Percentiles rank a stretch among this genome's conserved stretches.
Evolutionary conservation across 2,113 vertebrate genomes (phyloP).

Genomic region (Oreotrochilus melanogaster): DNA sequence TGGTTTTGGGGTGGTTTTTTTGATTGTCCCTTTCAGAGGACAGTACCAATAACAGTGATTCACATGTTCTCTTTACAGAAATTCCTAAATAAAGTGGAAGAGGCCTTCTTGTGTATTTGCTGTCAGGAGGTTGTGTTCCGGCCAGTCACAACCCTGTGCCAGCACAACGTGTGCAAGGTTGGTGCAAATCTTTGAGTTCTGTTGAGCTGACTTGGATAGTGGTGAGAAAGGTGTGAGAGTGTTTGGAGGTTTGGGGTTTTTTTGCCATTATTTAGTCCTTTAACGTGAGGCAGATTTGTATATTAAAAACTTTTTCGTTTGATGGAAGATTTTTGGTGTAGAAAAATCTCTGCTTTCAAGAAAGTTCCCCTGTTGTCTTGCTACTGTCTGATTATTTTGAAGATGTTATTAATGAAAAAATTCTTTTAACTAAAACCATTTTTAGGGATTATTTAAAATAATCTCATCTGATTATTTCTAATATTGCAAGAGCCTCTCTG

Average conservation of each 20-base stretch:
- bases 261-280: not conserved
- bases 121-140: conserved; percentile 95
- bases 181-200: accelerated
- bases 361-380: not conserved
- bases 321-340: not conserved
- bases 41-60: accelerated
- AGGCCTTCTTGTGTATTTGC: conserved; percentile 94
- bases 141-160: conserved; percentile 93
- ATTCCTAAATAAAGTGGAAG: conserved; percentile 93
- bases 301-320: not conserved
- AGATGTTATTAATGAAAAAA: too few relatives aligned
- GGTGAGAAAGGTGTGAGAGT: not conserved
- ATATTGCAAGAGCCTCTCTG: not conserved
- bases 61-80: conserved; percentile 74
- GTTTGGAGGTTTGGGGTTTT: too few relatives aligned
- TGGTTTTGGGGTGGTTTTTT: not conserved
- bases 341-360: not conserved
- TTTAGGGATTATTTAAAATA: too few relatives aligned
- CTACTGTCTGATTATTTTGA: too few relatives aligned
- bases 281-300: not conserved
- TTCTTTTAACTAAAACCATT: too few relatives aligned
- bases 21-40: not conserved
- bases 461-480: too few relatives aligned
- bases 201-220: not conserved
- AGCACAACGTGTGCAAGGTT: conserved; percentile 95